phyloP scores from a whole-genome alignment of 2,888 invertebrate species.

The Noctua fimbriata region DNA sequence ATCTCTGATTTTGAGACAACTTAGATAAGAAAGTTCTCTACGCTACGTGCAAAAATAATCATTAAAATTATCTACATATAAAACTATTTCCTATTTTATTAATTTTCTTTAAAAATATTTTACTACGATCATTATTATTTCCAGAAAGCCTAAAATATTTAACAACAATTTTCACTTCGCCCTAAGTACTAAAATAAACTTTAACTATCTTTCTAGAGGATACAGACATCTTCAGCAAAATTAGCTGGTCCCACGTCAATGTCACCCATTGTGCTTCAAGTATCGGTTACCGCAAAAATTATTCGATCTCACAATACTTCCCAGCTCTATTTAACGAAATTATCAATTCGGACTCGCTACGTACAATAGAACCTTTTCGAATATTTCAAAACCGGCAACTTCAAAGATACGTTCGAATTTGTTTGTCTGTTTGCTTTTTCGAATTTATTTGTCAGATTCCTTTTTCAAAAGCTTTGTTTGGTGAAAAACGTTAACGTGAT shows the following conservation, averaged over 20 bases:
- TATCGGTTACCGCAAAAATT: slow-evolving; percentile 90
- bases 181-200: slow-evolving; percentile 32
- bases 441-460: slow-evolving; percentile 29
- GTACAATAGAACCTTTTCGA: slow-evolving; percentile 70
- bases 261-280: slow-evolving; percentile 84
- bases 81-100: not conserved
- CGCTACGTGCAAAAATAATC: not conserved
- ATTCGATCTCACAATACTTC: slow-evolving; percentile 82
- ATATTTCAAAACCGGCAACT: slow-evolving; percentile 71
- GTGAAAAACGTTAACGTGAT: not conserved
- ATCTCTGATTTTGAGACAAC: not conserved
- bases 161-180: not conserved
- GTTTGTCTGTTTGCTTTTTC: slow-evolving; percentile 51
- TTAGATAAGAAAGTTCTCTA: not conserved
- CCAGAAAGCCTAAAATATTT: no score
- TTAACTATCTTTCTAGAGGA: slow-evolving; percentile 24
- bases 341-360: slow-evolving; percentile 76
- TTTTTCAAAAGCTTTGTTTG: not conserved
- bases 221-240: slow-evolving; percentile 67
- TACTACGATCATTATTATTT: no score
- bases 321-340: slow-evolving; percentile 88
- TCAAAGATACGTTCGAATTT: slow-evolving; percentile 72
- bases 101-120: not conserved
- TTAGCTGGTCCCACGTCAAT: slow-evolving; percentile 81
- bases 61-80: not conserved